Conservation (phyloP, 2,113 vertebrate genomes). For the Mugil cephalus region DNA sequence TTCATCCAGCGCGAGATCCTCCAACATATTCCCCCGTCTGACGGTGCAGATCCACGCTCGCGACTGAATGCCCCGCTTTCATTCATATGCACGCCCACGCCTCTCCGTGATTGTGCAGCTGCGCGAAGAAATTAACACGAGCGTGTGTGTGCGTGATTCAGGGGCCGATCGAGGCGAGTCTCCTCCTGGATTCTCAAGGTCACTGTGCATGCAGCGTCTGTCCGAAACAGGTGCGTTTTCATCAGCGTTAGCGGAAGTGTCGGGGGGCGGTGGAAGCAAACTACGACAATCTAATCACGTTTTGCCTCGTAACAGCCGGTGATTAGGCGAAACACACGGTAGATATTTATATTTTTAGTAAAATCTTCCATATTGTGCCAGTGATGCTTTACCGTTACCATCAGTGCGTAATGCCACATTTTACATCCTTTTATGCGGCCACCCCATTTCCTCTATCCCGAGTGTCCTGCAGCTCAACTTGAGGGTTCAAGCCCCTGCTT, state of each 20-base stretch:
- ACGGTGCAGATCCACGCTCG: neutral
- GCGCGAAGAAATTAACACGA: constrained; percentile 6
- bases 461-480: neutral
- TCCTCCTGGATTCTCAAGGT: constrained; percentile 54
- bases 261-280: neutral
- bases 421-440: no score
- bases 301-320: neutral
- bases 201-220: neutral
- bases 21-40: neutral
- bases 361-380: no score
- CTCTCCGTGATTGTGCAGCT: constrained; percentile 6
- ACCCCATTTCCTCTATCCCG: neutral
- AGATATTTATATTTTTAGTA: neutral
- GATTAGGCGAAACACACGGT: neutral
- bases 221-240: constrained; percentile 4
- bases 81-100: constrained; percentile 32
- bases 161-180: constrained; percentile 20
- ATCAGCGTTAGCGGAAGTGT: constrained; percentile 24
- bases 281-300: neutral
- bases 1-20: neutral
- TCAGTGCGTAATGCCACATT: no score
- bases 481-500: neutral
- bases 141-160: constrained; percentile 28
- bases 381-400: no score
- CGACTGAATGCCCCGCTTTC: neutral